These are phyloP conservation scores for Galendromus occidentalis DNA, from an alignment of 1,140 invertebrate genomes.

Conservation along the genomic window DNA sequence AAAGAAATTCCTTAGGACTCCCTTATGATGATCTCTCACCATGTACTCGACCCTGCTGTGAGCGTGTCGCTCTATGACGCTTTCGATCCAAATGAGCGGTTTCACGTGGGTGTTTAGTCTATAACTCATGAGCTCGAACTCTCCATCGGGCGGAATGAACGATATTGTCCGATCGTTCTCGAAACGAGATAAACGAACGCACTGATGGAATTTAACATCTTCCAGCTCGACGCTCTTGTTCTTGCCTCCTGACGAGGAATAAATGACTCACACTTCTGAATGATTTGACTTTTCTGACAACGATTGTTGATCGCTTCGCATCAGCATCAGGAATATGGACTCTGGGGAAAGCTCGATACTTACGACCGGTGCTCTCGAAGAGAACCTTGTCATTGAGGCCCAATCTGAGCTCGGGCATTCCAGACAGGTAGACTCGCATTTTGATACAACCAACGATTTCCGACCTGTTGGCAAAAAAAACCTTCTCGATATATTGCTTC, in stretches of 20 bases:
- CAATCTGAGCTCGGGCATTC: conserved; percentile 97
- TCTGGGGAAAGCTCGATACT: conserved; percentile 20
- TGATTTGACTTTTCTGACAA: background rate
- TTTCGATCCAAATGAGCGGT: conserved; percentile 98
- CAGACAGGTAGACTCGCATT: conserved; percentile 94
- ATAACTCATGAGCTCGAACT: conserved; percentile 99
- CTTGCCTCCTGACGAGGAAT: conserved; percentile 44
- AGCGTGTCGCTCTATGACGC: conserved; percentile 93
- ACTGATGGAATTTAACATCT: conserved; percentile 99
- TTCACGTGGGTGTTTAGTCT: conserved; percentile 91
- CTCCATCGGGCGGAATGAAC: conserved; percentile 97
- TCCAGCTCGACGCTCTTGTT: conserved; percentile 97
- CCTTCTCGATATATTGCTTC: too few relatives aligned
- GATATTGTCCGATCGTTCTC: conserved; percentile 97
- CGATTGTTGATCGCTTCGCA: background rate
- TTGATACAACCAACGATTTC: conserved; percentile 98
- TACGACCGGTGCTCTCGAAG: conserved; percentile 86
- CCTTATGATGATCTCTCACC: conserved; percentile 49
- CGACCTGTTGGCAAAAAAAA: conserved; percentile 35
- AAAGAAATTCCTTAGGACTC: background rate
- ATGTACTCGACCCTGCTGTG: conserved; percentile 97
- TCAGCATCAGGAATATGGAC: background rate
- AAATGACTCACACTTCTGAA: background rate
- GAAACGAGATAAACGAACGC: conserved; percentile 85
- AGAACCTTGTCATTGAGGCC: conserved; percentile 97